These are phyloP conservation scores for Camponotus fellah DNA, from an alignment of 2,888 invertebrate species.

Conservation along the genomic window DNA sequence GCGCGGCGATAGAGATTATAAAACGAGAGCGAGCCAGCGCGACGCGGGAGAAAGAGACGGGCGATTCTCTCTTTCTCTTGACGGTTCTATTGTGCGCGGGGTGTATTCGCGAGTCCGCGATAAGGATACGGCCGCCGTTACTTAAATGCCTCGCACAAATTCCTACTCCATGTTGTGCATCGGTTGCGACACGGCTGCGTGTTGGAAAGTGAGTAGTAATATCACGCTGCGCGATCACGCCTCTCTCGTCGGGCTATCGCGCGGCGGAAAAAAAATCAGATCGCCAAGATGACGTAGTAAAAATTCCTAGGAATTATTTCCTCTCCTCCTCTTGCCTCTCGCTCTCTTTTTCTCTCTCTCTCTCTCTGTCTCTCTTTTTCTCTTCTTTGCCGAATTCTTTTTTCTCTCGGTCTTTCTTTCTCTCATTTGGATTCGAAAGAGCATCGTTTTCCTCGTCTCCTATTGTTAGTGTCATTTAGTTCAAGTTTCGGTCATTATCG, in stretches of 20 bases:
- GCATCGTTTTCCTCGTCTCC: slow-evolving; percentile 13
- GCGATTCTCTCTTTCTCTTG: slow-evolving; percentile 37
- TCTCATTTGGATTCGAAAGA: background rate
- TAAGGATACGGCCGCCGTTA: slow-evolving; percentile 71
- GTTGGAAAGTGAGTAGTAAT: slow-evolving; percentile 82
- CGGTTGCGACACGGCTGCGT: slow-evolving; percentile 82
- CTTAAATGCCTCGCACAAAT: slow-evolving; percentile 82
- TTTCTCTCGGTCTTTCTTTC: background rate
- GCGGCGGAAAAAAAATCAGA: slow-evolving; percentile 54
- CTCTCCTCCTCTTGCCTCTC: slow-evolving; percentile 34
- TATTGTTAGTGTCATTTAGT: slow-evolving; percentile 49
- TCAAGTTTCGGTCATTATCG: slow-evolving; percentile 51
- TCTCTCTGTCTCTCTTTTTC: background rate
- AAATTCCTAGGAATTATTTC: slow-evolving; percentile 56
- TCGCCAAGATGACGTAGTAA: slow-evolving; percentile 56
- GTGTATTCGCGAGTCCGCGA: slow-evolving; percentile 61
- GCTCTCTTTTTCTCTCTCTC: background rate
- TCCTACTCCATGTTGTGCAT: slow-evolving; percentile 84
- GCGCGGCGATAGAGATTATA: slow-evolving; percentile 38
- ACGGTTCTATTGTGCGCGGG: slow-evolving; percentile 58
- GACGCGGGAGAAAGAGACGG: slow-evolving; percentile 46
- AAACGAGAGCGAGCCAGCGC: slow-evolving; percentile 46
- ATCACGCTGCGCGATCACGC: slow-evolving; percentile 67
- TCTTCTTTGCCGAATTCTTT: background rate
- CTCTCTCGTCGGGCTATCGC: slow-evolving; percentile 59